phyloP scores from a whole-genome alignment of 2,113 vertebrate species.

The Callaeas wilsoni region DNA sequence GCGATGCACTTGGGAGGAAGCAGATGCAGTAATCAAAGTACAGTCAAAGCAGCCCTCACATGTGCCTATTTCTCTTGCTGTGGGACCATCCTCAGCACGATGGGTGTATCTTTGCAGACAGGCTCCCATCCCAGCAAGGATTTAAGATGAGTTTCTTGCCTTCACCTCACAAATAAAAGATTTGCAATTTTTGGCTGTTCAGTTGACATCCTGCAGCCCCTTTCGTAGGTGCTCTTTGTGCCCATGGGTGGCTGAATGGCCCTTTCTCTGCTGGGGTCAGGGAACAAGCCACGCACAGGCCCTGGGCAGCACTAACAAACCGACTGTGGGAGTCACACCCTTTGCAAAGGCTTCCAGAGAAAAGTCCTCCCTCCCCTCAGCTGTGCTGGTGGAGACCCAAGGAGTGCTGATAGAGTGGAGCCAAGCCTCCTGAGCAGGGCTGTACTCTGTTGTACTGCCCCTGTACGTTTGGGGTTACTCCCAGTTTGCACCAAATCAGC shows the following conservation, averaged over 20 bases:
- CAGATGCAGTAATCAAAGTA: background rate
- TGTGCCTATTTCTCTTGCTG: background rate
- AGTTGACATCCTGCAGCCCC: background rate
- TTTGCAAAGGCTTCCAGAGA: background rate
- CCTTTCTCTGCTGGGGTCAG: background rate
- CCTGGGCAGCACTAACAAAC: background rate
- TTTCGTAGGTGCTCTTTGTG: background rate
- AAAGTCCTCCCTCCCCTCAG: background rate
- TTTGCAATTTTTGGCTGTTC: background rate
- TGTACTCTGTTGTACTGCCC: background rate
- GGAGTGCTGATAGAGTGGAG: background rate
- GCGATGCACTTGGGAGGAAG: background rate
- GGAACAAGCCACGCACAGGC: background rate
- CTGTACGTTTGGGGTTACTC: background rate
- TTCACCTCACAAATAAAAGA: background rate
- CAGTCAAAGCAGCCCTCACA: background rate
- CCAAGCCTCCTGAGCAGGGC: background rate
- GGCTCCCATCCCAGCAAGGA: background rate
- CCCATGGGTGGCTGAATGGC: background rate
- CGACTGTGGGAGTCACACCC: background rate
- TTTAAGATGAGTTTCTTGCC: background rate
- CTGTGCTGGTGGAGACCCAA: background rate
- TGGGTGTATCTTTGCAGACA: background rate
- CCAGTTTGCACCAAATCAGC: background rate
- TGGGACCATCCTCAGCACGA: background rate